Base-by-base conservation (phyloP, 2,888 invertebrate species). In the Calameuta pallipes region DNA sequence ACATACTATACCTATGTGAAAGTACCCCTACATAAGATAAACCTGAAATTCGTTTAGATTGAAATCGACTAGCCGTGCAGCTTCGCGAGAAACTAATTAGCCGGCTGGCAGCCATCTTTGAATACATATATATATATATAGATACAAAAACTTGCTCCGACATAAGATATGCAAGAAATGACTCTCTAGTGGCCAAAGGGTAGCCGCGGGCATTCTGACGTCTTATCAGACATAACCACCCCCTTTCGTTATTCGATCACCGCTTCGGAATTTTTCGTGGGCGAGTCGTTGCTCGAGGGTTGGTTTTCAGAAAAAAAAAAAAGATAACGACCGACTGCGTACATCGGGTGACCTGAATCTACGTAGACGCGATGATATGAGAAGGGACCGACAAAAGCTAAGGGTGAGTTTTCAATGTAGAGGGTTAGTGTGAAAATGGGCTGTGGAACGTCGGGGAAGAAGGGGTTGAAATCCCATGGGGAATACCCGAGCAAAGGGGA, bases 331-430 rank as follows among this genome's bases (percentile, higher is more conserved):
- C 75, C 37, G 41, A 31, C 34, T 9, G 33, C 71, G 31, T 71
- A 15, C 11, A 33, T 6, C 31, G 11, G 75, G 3, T 78, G 78
- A 75, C 78, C 78, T 56, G 78, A 75, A 71, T 78, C 73, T 56
- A 23, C 23, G 73, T 36, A 23, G 74, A 56, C 75, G 74, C 37
- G 75, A 71, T 2, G 70, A 33, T 34, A 71, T 78, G 78, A 78
- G 75, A 78, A 41, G 75, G 34, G 30, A 37, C 13, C 75, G 70
- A 78, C 75, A 78, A 78, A 12, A 71, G 71, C 3, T 33, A 31
- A 71, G 31, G 71, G 31, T n/a, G 31, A 31, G 6, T 31, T 15
- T 15, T 71, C 71, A 33, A 71, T 31, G 71, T 4, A 3, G 31
- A 71, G 31, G 31, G 13, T 33, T 12, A 71, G 71, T 30, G 71